Percentiles rank a stretch among this genome's conserved stretches.
These are phyloP conservation scores for Biston betularia DNA, from an alignment of 2,888 invertebrate genomes.

Conservation along the genomic window DNA sequence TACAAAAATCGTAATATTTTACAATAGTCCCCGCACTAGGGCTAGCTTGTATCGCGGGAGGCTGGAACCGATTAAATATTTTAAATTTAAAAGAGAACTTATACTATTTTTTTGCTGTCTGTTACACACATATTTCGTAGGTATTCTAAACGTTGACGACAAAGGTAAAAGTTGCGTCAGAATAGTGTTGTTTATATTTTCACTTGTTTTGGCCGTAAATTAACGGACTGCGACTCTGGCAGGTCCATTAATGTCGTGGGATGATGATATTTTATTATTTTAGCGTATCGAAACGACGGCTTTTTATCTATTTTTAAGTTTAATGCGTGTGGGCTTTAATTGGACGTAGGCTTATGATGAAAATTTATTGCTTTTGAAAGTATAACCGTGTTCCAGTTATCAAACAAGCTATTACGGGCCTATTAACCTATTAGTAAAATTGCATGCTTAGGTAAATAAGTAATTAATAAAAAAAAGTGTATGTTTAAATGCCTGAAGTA, in stretches of 20 bases:
- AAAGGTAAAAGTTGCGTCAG: constrained; percentile 7
- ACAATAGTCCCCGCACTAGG: too few relatives aligned
- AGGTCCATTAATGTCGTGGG: constrained; percentile 45
- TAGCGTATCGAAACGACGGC: constrained; percentile 48
- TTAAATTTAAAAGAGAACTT: too few relatives aligned
- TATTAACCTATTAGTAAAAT: constrained; percentile 45
- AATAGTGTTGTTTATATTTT: constrained; percentile 18
- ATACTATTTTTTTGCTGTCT: too few relatives aligned
- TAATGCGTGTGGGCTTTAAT: constrained; percentile 57
- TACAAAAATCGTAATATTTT: too few relatives aligned
- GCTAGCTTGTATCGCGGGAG: too few relatives aligned
- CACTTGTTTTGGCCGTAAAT: constrained; percentile 34
- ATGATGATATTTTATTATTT: constrained; percentile 45
- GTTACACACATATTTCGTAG: background rate
- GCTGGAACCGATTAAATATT: too few relatives aligned
- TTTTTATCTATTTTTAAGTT: constrained; percentile 46
- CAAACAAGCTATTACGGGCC: constrained; percentile 29
- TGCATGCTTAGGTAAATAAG: constrained; percentile 33
- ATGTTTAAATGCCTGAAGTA: background rate
- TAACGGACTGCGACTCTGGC: constrained; percentile 17
- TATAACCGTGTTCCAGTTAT: constrained; percentile 53
- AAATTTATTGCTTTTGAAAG: constrained; percentile 64
- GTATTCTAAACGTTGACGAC: background rate
- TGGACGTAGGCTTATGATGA: constrained; percentile 45
- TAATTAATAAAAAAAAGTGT: background rate